Evolutionary conservation across 2,113 vertebrate species (phyloP).

Genomic region (Oreochromis aureus): DNA sequence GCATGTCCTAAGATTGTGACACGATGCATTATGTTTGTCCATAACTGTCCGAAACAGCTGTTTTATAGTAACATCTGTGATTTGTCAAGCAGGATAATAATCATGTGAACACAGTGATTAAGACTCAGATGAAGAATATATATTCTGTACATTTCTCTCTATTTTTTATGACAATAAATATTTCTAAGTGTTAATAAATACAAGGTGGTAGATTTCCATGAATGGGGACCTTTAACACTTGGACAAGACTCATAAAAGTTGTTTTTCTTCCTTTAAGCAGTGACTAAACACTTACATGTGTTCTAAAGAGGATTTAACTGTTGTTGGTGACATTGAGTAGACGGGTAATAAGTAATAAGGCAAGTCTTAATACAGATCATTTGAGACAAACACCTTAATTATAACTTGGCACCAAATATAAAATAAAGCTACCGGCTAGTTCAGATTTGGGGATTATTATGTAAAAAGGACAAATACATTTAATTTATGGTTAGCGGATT

Average conservation of each 20-base stretch:
- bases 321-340: neutral
- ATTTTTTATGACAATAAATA: slow-evolving; percentile 45
- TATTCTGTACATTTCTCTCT: slow-evolving; percentile 19
- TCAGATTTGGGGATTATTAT: neutral
- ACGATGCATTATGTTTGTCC: neutral
- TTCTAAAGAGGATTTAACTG: neutral
- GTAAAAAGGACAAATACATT: neutral
- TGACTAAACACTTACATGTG: neutral
- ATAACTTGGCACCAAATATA: slow-evolving; percentile 4
- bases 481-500: neutral
- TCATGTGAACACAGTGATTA: slow-evolving; percentile 7
- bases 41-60: neutral
- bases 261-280: neutral
- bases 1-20: slow-evolving; percentile 25
- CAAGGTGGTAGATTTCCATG: neutral
- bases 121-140: slow-evolving; percentile 24
- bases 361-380: neutral
- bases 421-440: neutral
- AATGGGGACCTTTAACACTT: neutral
- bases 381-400: neutral
- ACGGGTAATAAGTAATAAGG: neutral
- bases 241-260: neutral
- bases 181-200: slow-evolving; percentile 9
- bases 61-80: slow-evolving; percentile 1
- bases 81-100: slow-evolving; percentile 28